phyloP scores from a whole-genome alignment of 2,888 invertebrate species.

The Muscina levida region DNA sequence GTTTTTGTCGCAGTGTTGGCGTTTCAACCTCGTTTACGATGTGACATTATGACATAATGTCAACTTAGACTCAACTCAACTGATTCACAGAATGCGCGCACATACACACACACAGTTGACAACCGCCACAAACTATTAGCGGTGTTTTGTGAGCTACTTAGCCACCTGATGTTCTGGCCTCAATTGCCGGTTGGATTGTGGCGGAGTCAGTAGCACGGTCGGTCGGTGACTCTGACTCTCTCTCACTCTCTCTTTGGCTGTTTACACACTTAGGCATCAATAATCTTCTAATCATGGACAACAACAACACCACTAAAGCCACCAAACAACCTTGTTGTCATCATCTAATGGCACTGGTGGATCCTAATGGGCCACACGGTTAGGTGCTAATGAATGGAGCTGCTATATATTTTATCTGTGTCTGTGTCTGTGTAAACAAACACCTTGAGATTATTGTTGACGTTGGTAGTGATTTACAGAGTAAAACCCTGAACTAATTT shows the following conservation, averaged over 20 bases:
- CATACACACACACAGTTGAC: conserved; percentile 32
- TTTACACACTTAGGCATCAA: conserved; percentile 53
- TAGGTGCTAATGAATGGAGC: not conserved
- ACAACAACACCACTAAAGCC: conserved; percentile 12
- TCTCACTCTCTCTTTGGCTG: too few species aligned
- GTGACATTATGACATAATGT: conserved; percentile 58
- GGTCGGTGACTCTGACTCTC: not conserved
- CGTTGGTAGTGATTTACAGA: conserved; percentile 57
- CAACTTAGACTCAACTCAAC: conserved; percentile 41
- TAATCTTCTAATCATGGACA: conserved; percentile 56
- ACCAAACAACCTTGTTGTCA: not conserved
- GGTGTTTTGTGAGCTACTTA: conserved; percentile 48
- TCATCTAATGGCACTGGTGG: not conserved
- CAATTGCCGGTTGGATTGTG: conserved; percentile 6
- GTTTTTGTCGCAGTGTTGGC: conserved; percentile 31
- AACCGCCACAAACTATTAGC: conserved; percentile 46
- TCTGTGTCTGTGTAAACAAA: not conserved
- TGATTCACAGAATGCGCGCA: conserved; percentile 38
- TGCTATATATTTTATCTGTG: not conserved
- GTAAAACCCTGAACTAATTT: conserved; percentile 63
- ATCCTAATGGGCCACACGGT: not conserved
- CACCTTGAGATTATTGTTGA: conserved; percentile 35
- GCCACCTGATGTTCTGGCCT: conserved; percentile 47
- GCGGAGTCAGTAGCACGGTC: not conserved
- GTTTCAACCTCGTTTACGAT: conserved; percentile 45